phyloP scores from a whole-genome alignment of 2,797 vertebrate species.

The Hylomyscus alleni region DNA sequence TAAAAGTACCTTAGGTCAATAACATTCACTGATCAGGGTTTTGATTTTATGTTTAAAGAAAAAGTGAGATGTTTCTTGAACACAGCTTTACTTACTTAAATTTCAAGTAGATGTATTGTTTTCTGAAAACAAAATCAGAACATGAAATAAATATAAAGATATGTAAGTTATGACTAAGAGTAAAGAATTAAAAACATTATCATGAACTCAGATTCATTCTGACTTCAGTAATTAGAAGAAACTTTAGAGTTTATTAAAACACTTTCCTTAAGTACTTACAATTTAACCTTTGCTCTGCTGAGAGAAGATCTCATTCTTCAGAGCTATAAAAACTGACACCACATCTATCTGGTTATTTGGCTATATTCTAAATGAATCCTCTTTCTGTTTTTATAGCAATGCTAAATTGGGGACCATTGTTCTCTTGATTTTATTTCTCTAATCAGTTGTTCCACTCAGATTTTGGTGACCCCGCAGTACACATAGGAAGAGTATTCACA shows the following conservation, averaged over 20 bases:
- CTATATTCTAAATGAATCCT: neutral
- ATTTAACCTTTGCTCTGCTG: conserved; percentile 43
- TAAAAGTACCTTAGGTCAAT: conserved; percentile 46
- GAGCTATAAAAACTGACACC: neutral
- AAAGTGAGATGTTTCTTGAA: conserved; percentile 15
- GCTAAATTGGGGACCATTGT: conserved; percentile 68
- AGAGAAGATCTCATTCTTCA: neutral
- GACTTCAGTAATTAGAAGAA: conserved; percentile 44
- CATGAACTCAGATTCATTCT: neutral
- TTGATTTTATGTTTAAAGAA: conserved; percentile 48
- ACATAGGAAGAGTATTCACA: conserved; percentile 61
- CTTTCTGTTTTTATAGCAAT: conserved; percentile 65
- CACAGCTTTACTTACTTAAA: neutral
- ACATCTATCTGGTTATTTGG: conserved; percentile 20
- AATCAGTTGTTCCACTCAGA: conserved; percentile 1
- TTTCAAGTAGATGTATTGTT: neutral
- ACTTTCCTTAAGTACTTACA: conserved; percentile 46
- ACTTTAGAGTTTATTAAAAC: conserved; percentile 30
- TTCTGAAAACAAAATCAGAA: neutral
- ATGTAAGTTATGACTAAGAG: neutral
- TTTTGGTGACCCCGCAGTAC: conserved; percentile 50
- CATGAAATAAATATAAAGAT: neutral
- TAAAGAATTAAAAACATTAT: conserved; percentile 35
- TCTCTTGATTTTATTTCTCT: conserved; percentile 76
- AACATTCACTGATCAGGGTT: neutral